Base-by-base conservation (phyloP, 2,888 invertebrate species). In the Brenthis hecate region DNA sequence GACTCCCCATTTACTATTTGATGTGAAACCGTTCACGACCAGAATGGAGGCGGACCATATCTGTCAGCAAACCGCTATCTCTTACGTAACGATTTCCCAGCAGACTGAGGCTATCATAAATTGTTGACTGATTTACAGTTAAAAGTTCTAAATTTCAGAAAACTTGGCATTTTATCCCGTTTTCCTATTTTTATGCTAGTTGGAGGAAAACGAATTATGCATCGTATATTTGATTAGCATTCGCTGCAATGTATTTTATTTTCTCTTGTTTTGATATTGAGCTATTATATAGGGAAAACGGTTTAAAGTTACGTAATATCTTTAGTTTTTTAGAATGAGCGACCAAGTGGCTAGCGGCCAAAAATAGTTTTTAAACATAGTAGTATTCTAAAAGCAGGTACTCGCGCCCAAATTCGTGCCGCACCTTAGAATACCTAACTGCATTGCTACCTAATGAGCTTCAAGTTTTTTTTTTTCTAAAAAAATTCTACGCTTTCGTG, bases 1-100 rank as follows among this genome's bases (percentile, higher is more conserved):
- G 28, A 62, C 13, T 23, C 62, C 16, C 23, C 61, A 51, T 43
- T 67, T 60, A 56, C 56, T 62, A 56, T 51, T 67, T 51, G 62
- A 56, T 61, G 36, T 61, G 36, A 62, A 56, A 50, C 48, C 36
- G 56, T 67, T 56, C 56, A 28, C 58, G 58, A 54, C 54, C 23
- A 28, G 56, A 66, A 66, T 47, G 56, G 56, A 51, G 56, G 51
- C 56, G 23, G 66, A 23, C 50, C 61, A 62, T 67, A 62, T 61
- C 56, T 62, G 56, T 62, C 43, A 16, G 13, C 56, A 13, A 28
- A 62, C 55, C 56, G 61, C 23, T 62, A 67, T 56, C 51, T 51
- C 32, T 66, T 62, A 50, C 47, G 60, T 47, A 48, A 60, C 48
- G 14, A 16, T 23, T 62, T 62, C 51, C 53, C 19, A 19, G 62